Evolutionary conservation across 35 echinoderm and acorn worm species (phyloP), one percentile per base, ranked within the genome.

Genomic region (Hemicentrotus pulcherrimus): DNA sequence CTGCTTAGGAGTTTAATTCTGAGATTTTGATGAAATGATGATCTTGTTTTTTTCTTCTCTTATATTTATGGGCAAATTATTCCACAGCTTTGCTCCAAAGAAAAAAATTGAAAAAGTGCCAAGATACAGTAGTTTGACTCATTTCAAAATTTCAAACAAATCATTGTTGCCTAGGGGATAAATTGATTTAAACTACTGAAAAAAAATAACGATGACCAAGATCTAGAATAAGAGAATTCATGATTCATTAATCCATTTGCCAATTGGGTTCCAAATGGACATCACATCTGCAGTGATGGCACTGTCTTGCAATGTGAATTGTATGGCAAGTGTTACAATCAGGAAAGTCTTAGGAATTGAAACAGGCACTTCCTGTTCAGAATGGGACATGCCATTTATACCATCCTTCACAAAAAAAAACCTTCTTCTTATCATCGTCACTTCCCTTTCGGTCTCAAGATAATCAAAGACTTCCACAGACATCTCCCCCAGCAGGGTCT

Each of bases 381-480:
- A 78, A n/a, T 78, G 65, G 65, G 65, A 7, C 65, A 78, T 78
- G 18, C 19, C 65, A 78, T 78, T 78, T 78, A 78, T 78, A 78
- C 65, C 65, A 78, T 78, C 65, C 65, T 78, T 7, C 5, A 70
- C 15, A 28, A 78, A 28, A 78, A 71, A 7, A 78, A n/a, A 4
- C 0, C 65, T 28, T n/a, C 24, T 28, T n/a, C 65, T 18, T n/a
- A 22, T n/a, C 22, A 78, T 78, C 24, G 65, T n/a, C 65, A 78
- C 65, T 78, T 78, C 65, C 65, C 65, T 28, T 78, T 78, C 65
- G 8, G 65, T 78, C 65, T 22, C 65, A 78, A 78, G 65, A 78
- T 78, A 78, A 78, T 78, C 65, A 78, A 78, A 78, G 19, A 78
- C 65, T 78, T 78, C 65, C 65, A 78, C 65, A 78, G 65, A 78